Evolutionary conservation across 2,113 vertebrate genomes (phyloP).

Genomic region (Gallinago media): DNA sequence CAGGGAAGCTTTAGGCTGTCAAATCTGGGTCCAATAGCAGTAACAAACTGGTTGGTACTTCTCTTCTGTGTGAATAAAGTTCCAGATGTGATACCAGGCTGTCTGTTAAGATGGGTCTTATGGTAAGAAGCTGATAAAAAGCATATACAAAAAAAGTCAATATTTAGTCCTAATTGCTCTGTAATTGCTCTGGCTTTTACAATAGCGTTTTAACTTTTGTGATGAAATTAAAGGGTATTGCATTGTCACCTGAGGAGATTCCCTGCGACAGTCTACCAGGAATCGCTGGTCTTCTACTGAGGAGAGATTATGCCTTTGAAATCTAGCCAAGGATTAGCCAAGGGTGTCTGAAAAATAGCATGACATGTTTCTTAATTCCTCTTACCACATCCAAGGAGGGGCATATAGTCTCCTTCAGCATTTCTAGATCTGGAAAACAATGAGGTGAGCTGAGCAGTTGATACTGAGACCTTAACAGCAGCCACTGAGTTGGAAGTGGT

Average conservation of each 20-base stretch:
- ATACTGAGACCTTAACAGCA: not conserved
- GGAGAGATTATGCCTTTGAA: not conserved
- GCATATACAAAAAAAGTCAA: not conserved
- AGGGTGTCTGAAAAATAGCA: not conserved
- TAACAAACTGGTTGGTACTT: not conserved
- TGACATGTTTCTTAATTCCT: not conserved
- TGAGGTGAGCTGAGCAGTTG: not conserved
- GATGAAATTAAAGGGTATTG: not conserved
- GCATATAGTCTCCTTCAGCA: not conserved
- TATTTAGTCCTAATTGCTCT: not conserved
- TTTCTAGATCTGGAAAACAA: not conserved
- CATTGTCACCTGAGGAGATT: not conserved
- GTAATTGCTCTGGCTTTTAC: not conserved
- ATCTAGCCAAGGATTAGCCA: not conserved
- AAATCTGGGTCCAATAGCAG: not conserved
- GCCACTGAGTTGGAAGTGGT: not conserved
- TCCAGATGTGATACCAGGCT: not conserved
- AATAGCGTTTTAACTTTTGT: not conserved
- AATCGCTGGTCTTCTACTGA: not conserved
- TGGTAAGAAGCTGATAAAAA: not conserved
- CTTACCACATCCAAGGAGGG: not conserved
- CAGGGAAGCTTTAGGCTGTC: not conserved
- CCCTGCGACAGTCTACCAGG: not conserved
- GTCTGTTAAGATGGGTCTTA: not conserved
- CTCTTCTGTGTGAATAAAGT: not conserved